Conservation (phyloP, 2,113 vertebrate genomes). For the Megalops atlanticus region DNA sequence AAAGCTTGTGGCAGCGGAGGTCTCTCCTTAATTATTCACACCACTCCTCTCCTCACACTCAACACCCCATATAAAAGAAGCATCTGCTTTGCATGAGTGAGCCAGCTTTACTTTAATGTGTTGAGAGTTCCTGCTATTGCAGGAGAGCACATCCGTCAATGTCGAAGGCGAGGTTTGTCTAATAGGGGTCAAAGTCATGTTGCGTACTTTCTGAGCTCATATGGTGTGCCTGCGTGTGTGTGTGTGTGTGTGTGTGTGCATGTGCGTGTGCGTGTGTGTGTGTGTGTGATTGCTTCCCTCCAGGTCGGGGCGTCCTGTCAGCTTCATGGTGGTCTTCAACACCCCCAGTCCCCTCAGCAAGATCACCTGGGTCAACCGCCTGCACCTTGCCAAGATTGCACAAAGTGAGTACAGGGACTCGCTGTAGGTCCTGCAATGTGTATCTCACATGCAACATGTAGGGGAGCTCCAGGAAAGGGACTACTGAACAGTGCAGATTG, state of each 20-base stretch:
- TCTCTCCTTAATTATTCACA: no score
- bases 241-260: conserved; percentile 14
- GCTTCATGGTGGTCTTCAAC: conserved; percentile 87
- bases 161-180: not conserved
- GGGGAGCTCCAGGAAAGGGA: no score
- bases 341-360: conserved; percentile 84
- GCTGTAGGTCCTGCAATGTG: not conserved
- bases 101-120: not conserved
- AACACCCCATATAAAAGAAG: no score
- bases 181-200: not conserved
- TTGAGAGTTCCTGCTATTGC: not conserved
- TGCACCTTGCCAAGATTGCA: conserved; percentile 83
- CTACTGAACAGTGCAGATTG: no score
- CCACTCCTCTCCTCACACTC: not conserved
- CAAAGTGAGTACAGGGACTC: conserved; percentile 70
- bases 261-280: conserved; percentile 4
- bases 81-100: not conserved
- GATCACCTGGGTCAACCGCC: conserved; percentile 85
- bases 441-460: not conserved
- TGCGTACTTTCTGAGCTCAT: not conserved
- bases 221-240: no score
- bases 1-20: no score
- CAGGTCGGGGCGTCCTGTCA: conserved; percentile 84
- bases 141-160: not conserved
- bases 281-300: not conserved